These are phyloP conservation scores for Drosophila watanabei DNA, from an alignment of 1,140 invertebrate species.

Conservation along the genomic window DNA sequence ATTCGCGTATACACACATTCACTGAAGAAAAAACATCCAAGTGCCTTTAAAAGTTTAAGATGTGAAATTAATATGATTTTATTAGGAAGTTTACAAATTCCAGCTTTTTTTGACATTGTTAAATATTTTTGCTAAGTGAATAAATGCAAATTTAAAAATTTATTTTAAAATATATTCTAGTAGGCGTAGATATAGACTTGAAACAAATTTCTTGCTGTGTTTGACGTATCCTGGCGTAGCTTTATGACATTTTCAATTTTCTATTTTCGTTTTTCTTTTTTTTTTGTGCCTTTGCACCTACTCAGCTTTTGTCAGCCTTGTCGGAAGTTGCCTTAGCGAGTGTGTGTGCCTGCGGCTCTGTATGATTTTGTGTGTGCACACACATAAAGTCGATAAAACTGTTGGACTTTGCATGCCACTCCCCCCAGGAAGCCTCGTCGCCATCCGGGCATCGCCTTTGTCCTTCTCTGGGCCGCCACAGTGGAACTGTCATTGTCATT, in stretches of 20 bases:
- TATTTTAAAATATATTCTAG: background rate
- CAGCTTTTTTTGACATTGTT: background rate
- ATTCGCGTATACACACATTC: constrained; percentile 24
- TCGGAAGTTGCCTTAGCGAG: constrained; percentile 29
- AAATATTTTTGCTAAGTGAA: background rate
- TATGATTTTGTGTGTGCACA: constrained; percentile 15
- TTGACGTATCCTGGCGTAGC: constrained; percentile 36
- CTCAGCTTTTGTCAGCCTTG: constrained; percentile 47
- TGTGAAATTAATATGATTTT: background rate
- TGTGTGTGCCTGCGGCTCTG: constrained; percentile 21
- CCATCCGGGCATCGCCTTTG: constrained; percentile 35
- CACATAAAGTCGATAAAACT: constrained; percentile 68
- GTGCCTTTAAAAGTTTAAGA: background rate
- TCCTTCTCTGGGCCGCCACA: constrained; percentile 57
- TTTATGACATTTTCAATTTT: constrained; percentile 76
- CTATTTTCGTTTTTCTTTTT: constrained; percentile 40
- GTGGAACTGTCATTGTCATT: constrained; percentile 79
- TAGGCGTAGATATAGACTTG: too few relatives aligned
- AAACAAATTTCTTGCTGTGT: constrained; percentile 9
- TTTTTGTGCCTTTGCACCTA: constrained; percentile 25
- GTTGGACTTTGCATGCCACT: constrained; percentile 65
- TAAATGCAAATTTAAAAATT: background rate
- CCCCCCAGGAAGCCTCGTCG: background rate
- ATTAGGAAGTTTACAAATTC: too few relatives aligned
- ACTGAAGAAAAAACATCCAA: background rate